phyloP scores from a whole-genome alignment of 2,113 vertebrate species.

The Clarias magur region DNA sequence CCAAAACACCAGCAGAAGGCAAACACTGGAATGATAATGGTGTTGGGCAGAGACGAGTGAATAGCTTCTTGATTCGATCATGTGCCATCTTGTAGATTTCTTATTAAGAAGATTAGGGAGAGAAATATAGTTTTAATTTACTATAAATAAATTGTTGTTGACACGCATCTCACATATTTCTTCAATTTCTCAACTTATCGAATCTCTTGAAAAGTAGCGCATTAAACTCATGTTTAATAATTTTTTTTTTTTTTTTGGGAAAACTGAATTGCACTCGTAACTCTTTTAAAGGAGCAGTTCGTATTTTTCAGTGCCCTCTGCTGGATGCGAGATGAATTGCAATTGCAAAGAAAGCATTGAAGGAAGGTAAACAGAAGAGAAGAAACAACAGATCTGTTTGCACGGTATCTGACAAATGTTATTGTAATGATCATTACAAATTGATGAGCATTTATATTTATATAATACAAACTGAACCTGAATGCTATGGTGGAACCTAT shows the following conservation, averaged over 20 bases:
- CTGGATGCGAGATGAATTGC: not conserved
- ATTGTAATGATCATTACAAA: not conserved
- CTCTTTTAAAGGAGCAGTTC: not conserved
- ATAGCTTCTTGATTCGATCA: not conserved
- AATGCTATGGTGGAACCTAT: not conserved
- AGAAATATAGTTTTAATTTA: not conserved
- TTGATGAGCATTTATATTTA: not conserved
- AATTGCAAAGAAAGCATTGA: not conserved
- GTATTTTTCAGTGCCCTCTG: not conserved
- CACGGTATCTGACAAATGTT: not conserved
- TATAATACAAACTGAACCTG: not conserved
- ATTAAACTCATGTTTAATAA: not conserved
- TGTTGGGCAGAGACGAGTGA: not conserved
- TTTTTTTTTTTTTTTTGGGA: no score
- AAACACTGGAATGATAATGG: conserved; percentile 40
- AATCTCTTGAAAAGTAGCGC: not conserved
- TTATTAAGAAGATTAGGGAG: not conserved
- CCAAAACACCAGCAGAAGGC: conserved; percentile 13
- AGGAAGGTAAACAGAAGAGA: not conserved
- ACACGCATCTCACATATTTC: not conserved
- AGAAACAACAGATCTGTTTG: not conserved
- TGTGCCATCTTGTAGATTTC: not conserved
- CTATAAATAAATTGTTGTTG: not conserved
- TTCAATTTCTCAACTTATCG: not conserved
- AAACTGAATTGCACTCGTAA: not conserved